Conservation (phyloP, 2,797 vertebrate genomes). For the Chrosomus eos region DNA sequence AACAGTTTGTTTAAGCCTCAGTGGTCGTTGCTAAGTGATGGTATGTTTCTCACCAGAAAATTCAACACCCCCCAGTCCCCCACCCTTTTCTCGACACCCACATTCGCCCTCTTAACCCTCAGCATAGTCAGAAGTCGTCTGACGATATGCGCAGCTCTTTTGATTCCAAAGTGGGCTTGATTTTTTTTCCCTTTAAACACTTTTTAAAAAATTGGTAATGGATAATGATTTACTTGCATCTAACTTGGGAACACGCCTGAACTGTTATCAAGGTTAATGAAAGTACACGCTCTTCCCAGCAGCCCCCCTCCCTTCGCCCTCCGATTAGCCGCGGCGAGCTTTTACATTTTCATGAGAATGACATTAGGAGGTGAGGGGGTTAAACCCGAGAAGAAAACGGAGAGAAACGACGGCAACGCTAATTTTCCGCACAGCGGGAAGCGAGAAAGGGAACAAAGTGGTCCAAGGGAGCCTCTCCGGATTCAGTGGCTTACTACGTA, state of each 20-base stretch:
- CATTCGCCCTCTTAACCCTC: conserved; percentile 24
- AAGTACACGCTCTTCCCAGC: conserved; percentile 13
- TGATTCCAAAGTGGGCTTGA: not conserved
- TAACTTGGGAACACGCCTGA: not conserved
- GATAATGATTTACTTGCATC: not conserved
- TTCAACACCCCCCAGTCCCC: conserved; percentile 60
- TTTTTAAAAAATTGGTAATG: not conserved
- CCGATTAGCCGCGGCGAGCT: conserved; percentile 79
- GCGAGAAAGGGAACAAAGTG: conserved; percentile 79
- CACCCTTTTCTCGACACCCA: conserved; percentile 30
- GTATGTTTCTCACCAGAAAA: conserved; percentile 79
- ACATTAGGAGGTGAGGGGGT: conserved; percentile 80
- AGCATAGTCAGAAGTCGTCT: not conserved
- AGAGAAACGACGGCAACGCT: conserved; percentile 77
- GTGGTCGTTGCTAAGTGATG: conserved; percentile 81
- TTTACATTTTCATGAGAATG: conserved; percentile 83
- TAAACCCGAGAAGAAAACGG: conserved; percentile 72
- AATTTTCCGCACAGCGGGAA: conserved; percentile 82
- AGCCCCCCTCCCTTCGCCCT: conserved; percentile 72
- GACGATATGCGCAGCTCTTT: not conserved
- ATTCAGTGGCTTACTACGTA: conserved; percentile 80
- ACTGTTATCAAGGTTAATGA: conserved; percentile 20
- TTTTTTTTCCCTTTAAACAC: not conserved
- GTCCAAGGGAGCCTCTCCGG: conserved; percentile 76
- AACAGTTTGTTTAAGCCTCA: conserved; percentile 82